Conservation (phyloP, 2,888 invertebrate genomes). For the Azorinus chamasolen region DNA sequence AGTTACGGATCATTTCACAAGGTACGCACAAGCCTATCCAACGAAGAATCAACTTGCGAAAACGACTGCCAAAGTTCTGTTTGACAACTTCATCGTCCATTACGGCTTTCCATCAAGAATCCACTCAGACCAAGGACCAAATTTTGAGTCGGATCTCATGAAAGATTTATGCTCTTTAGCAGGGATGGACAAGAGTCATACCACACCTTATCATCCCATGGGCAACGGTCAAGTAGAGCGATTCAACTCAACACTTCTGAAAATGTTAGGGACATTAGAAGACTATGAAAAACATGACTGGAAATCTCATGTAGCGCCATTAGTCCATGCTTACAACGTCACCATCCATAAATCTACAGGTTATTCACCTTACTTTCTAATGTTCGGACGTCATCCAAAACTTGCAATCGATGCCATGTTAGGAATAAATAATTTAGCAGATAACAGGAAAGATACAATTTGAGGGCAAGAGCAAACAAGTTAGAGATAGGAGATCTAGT, state of each 20-base stretch:
- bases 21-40: constrained; percentile 30
- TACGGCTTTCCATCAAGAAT: constrained; percentile 31
- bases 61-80: constrained; percentile 34
- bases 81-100: constrained; percentile 22
- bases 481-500: too few relatives aligned
- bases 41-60: constrained; percentile 23
- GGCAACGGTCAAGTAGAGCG: constrained; percentile 27
- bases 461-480: too few relatives aligned
- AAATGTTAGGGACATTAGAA: constrained; percentile 30
- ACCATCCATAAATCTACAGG: constrained; percentile 24
- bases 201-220: constrained; percentile 41
- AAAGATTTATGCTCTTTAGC: constrained; percentile 24
- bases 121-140: constrained; percentile 27
- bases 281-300: constrained; percentile 6
- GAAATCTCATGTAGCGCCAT: constrained; percentile 18
- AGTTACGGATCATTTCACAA: constrained; percentile 28
- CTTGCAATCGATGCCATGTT: constrained; percentile 23
- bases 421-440: constrained; percentile 8
- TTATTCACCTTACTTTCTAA: constrained; percentile 30
- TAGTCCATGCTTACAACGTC: constrained; percentile 31
- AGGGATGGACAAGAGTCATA: constrained; percentile 10
- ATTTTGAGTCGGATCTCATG: constrained; percentile 29
- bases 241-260: constrained; percentile 22
- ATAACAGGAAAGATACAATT: too few relatives aligned
- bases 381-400: constrained; percentile 35